These are phyloP conservation scores for Orthonyx spaldingii DNA, from an alignment of 2,113 vertebrate genomes.

Conservation along the genomic window DNA sequence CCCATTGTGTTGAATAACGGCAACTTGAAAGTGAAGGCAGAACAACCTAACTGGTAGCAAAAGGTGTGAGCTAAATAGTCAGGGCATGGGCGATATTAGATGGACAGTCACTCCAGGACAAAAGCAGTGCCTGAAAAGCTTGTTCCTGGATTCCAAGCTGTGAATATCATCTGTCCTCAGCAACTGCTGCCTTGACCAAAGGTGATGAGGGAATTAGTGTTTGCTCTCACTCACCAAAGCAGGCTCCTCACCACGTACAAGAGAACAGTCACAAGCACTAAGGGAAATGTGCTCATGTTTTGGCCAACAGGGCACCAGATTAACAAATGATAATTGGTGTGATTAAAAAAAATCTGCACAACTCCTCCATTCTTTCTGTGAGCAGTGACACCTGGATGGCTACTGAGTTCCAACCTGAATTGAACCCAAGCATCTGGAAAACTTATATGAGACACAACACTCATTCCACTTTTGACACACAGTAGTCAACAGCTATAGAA, in stretches of 20 bases:
- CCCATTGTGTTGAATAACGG: not conserved
- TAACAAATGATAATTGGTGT: not conserved
- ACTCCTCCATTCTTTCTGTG: not conserved
- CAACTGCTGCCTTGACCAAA: not conserved
- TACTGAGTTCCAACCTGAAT: not conserved
- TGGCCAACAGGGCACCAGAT: not conserved
- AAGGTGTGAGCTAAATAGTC: not conserved
- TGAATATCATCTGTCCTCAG: not conserved
- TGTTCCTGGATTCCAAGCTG: not conserved
- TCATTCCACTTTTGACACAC: not conserved
- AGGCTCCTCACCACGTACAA: not conserved
- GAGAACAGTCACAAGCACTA: not conserved
- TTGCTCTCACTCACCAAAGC: not conserved
- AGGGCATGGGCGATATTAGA: not conserved
- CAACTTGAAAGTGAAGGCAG: not conserved
- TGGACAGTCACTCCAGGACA: not conserved
- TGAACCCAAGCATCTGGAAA: not conserved
- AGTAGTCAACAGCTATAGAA: not conserved
- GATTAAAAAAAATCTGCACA: not conserved
- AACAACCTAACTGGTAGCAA: not conserved
- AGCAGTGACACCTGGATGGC: not conserved
- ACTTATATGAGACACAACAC: not conserved
- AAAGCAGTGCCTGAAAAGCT: not conserved
- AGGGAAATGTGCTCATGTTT: not conserved
- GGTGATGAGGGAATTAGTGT: not conserved